phyloP scores from a whole-genome alignment of 2,888 invertebrate species.

The Priocnemis perturbator region DNA sequence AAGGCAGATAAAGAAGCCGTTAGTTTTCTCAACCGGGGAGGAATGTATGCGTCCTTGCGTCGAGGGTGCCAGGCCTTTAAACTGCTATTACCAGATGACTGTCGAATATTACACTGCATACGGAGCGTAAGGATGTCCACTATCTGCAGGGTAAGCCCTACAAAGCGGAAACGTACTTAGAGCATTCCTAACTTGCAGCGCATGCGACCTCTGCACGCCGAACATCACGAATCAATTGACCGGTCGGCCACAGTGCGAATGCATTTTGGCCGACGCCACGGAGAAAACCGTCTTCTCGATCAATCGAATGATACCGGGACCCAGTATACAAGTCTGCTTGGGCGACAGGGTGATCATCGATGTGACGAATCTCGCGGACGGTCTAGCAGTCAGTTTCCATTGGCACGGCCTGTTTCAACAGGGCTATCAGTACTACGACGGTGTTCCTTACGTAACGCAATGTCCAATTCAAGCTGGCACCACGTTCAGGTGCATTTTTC shows the following conservation, averaged over 20 bases:
- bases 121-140: conserved; percentile 32
- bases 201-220: conserved; percentile 89
- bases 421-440: conserved; percentile 89
- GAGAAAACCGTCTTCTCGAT: conserved; percentile 88
- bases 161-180: background rate
- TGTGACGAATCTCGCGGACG: conserved; percentile 90
- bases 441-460: conserved; percentile 91
- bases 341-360: conserved; percentile 91
- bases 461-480: conserved; percentile 91
- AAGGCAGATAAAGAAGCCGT: background rate
- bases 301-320: conserved; percentile 93
- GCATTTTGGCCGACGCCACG: conserved; percentile 91
- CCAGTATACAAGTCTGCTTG: conserved; percentile 92
- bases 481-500: conserved; percentile 81
- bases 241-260: conserved; percentile 85
- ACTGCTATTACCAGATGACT: conserved; percentile 32
- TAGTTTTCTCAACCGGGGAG: conserved; percentile 24
- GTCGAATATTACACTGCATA: conserved; percentile 33
- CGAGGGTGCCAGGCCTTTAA: background rate
- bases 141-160: conserved; percentile 71
- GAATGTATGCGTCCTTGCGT: conserved; percentile 38
- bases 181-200: conserved; percentile 76
- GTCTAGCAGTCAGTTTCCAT: conserved; percentile 90
- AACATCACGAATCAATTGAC: conserved; percentile 88
- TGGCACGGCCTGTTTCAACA: conserved; percentile 93